Evolutionary conservation across 1,140 invertebrate species (phyloP), one percentile per base, ranked within the genome.

Genomic region (Berghia stephanieae): DNA sequence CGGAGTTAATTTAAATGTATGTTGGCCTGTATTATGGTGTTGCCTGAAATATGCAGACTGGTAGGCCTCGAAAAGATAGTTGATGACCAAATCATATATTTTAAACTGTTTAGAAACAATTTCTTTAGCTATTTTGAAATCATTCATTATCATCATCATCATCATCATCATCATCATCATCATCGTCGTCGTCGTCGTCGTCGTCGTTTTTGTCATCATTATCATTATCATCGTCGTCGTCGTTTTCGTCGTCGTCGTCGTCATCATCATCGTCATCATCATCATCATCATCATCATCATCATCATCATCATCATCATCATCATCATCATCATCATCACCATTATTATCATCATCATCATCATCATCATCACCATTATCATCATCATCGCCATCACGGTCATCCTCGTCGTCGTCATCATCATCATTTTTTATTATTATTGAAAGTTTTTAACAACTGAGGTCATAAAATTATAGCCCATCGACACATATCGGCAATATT

Each of bases 281-380:
- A 49, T 18, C 72, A 38, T 18, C 40, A 21, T 46, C 70, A 3
- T 71, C 68, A 40, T 27, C 76, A n/a, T 72, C 76, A 4, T 78
- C 76, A 5, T 71, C 68, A 67, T 67, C 55, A 76, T 49, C 57
- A 67, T 76, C 63, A 68, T 72, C 74, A 68, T 1, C 2, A 34
- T 42, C 71, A 46, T 60, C 24, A 16, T 72, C 40, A 49, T 43
- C 38, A 46, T 77, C 66, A 24, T 77, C 66, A 4, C 10, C 46
- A 10, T 18, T 40, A 1, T 13, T 31, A 34, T 43, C n/a, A n/a
- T n/a, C n/a, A n/a, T n/a, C n/a, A n/a, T n/a, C n/a, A n/a, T n/a
- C n/a, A n/a, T n/a, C n/a, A n/a, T n/a, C n/a, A n/a, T n/a, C n/a
- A n/a, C n/a, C n/a, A n/a, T n/a, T n/a, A n/a, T n/a, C n/a, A n/a